Conservation (phyloP, 2,797 vertebrate genomes). For the Typhlichthys eigenmanni region DNA sequence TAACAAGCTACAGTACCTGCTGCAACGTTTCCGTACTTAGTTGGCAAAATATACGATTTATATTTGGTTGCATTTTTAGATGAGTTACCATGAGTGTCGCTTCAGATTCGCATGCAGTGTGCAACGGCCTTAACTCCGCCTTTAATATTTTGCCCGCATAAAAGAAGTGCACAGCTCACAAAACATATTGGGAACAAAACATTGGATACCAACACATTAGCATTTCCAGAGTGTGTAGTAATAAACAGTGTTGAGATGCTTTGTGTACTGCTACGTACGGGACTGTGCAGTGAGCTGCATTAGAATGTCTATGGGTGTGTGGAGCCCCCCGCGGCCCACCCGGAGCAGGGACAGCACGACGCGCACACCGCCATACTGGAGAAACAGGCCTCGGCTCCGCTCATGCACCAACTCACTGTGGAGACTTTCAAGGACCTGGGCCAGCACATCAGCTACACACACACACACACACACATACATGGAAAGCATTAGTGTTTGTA, state of each 20-base stretch:
- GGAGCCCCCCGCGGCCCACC: slow-evolving; percentile 73
- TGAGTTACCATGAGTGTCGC: no score
- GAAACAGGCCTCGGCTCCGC: slow-evolving; percentile 83
- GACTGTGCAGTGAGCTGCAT: slow-evolving; percentile 85
- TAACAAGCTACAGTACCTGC: no score
- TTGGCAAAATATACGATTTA: no score
- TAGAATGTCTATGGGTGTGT: slow-evolving; percentile 80
- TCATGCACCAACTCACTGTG: slow-evolving; percentile 79
- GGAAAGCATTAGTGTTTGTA: neutral
- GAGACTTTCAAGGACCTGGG: slow-evolving; percentile 82
- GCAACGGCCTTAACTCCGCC: no score
- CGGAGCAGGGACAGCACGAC: slow-evolving; percentile 77
- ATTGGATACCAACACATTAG: no score
- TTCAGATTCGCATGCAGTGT: no score
- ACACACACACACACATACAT: neutral
- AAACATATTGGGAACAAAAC: no score
- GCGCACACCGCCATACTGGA: slow-evolving; percentile 80
- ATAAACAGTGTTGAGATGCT: neutral
- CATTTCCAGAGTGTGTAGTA: no score
- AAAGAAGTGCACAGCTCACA: no score
- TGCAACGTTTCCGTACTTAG: no score
- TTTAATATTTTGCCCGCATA: no score
- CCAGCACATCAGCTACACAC: slow-evolving; percentile 82
- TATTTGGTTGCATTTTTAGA: no score
- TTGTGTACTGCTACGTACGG: slow-evolving; percentile 74